Evolutionary conservation across 64 coral and sea anemone genomes (phyloP), one percentile per base, ranked within the genome.

Genomic region (Stichodactyla mertensii): DNA sequence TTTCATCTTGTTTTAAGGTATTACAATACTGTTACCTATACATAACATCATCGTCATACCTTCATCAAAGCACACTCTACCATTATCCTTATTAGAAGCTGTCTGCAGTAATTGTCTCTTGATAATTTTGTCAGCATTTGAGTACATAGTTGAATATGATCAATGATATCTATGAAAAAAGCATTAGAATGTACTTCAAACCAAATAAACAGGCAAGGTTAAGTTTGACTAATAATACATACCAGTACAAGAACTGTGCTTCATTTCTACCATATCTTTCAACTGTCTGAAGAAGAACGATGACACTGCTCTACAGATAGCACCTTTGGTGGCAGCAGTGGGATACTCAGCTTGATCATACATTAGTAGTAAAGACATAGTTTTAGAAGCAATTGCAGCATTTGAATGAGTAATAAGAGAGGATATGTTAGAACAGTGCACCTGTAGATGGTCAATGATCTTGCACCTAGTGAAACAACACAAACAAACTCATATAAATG

Each of bases 41-140:
- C 6, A 5, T 58, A 11, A 58, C 56, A 58, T 58, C 56, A 58
- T 23, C 4, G 27, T 9, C 82, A 51, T 92, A 87, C 90, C 90
- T 92, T 92, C 55, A 87, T 51, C 20, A 92, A 52, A 10, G 78
- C 71, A 20, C 78, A 77, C 51, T 92, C 90, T 1, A 92, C 85
- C 7, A 92, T 78, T 7, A 92, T 82, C 19, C 90, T 87, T 22
- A 92, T 55, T 36, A 92, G 51, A 18, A 87, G 64, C 45, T 83
- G 52, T 66, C 90, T 45, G 16, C 90, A 92, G 80, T 64, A 62
- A 7, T 87, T 60, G 64, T 92, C 90, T 26, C 69, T 66, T 15
- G 78, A 92, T 18, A 92, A 31, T 31, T 82, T 55, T 22, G 80
- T 61, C 79, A 87, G 52, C 79, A 92, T 87, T 60, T 92, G 27